Evolutionary conservation across 1,140 invertebrate genomes (phyloP), one percentile per base, ranked within the genome.

Genomic region (Heliconius melpomene): DNA sequence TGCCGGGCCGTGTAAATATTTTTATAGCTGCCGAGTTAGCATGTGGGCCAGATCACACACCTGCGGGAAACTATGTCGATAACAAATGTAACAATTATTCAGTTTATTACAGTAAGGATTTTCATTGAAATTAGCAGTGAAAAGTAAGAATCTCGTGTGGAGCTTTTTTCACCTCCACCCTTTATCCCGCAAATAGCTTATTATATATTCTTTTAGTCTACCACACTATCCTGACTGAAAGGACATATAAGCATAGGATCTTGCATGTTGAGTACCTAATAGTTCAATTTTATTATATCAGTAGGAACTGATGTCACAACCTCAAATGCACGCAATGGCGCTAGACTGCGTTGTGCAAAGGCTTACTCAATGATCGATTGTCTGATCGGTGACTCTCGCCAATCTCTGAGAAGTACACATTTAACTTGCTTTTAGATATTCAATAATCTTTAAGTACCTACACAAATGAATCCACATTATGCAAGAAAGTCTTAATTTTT

Each of bases 351-450:
- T 83, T 83, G 82, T 80, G 79, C 79, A 83, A 83, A 83, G 71
- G 76, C 13, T 80, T 78, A 70, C 79, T 83, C 79, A 80, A 83
- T 79, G 54, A 38, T 20, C 72, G 54, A 82, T 82, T 82, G 81
- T 80, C 79, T 74, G 52, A 82, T 79, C 81, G 74, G 57, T 40
- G 32, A 74, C 79, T 36, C 54, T 23, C 54, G 23, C 54, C 54
- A 57, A 57, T 23, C 7, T 57, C 20, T 23, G 8, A 7, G 7
- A n/a, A 2, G 54, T 20, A 23, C 7, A 7, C 7, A n/a, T 7
- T 57, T 57, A 23, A 3, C 7, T 23, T 57, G 2, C 9, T 57
- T 57, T 57, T 57, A 57, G 54, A 57, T 7, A 57, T 1, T 57
- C 1, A 32, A 32, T 32, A 32, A 57, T 57, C 6, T 23, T 57